These are phyloP conservation scores for Amiota communis DNA, from an alignment of 2,888 invertebrate species.

Conservation along the genomic window DNA sequence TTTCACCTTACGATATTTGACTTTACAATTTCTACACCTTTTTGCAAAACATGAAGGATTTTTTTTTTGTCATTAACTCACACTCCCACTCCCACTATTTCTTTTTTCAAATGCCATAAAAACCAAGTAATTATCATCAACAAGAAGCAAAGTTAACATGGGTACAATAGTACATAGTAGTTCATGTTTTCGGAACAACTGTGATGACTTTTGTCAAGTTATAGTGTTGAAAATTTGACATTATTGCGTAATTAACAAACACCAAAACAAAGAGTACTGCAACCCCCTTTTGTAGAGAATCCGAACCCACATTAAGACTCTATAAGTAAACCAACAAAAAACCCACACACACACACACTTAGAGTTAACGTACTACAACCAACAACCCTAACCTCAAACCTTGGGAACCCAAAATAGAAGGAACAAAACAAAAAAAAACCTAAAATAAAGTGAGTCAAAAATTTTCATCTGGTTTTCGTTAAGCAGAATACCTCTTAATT, in stretches of 20 bases:
- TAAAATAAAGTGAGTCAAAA: neutral
- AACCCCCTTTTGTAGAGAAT: neutral
- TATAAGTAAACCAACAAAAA: no score
- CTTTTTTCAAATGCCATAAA: neutral
- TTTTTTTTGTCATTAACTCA: no score
- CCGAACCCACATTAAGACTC: neutral
- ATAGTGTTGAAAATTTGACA: slow-evolving; percentile 50
- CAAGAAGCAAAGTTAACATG: neutral
- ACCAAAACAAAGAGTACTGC: slow-evolving; percentile 29
- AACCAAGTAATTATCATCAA: neutral
- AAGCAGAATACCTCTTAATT: slow-evolving; percentile 45
- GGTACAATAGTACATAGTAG: neutral
- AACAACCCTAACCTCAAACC: no score
- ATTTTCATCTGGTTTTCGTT: neutral
- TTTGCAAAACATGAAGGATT: no score
- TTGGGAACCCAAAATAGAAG: no score
- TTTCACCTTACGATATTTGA: no score
- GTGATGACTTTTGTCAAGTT: slow-evolving; percentile 6
- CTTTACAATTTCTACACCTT: no score
- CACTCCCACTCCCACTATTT: no score
- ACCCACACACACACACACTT: no score
- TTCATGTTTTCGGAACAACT: neutral
- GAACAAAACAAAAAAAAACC: neutral
- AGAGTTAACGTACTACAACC: no score
- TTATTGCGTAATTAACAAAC: slow-evolving; percentile 63